A percentile compares a stretch with the other conserved stretches of the same genome.
Conservation (phyloP, 92 coral and sea anemone species). For the Parazoanthus atlanticus region DNA sequence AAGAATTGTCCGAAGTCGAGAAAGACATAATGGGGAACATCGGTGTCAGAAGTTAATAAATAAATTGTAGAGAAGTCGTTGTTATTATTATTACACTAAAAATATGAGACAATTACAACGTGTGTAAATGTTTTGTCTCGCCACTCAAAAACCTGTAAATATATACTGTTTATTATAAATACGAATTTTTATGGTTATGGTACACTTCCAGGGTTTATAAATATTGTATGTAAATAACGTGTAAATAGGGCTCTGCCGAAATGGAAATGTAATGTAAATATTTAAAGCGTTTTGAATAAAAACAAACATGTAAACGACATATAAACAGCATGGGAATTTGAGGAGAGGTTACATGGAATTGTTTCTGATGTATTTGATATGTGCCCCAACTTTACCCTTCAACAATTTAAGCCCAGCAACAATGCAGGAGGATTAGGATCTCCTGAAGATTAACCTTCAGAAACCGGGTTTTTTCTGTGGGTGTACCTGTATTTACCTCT, state of each 20-base stretch:
- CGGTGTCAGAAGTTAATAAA: not conserved
- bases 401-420: no score
- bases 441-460: no score
- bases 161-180: not conserved
- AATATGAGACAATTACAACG: not conserved
- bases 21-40: conserved; percentile 44
- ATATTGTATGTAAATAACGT: not conserved
- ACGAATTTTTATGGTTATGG: not conserved
- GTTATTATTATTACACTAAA: not conserved
- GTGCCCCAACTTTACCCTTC: no score
- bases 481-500: no score
- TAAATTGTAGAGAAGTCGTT: not conserved
- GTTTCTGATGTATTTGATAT: no score
- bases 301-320: not conserved
- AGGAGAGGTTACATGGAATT: no score
- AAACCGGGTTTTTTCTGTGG: no score
- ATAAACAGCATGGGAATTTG: not conserved
- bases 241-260: not conserved
- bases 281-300: not conserved
- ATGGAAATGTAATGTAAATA: not conserved
- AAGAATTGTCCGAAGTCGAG: conserved; percentile 75
- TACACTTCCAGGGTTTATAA: no score
- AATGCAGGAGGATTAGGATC: no score
- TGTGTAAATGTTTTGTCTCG: not conserved
- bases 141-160: not conserved